phyloP scores from a whole-genome alignment of 2,113 vertebrate species.

The Notarius lentiginosus region DNA sequence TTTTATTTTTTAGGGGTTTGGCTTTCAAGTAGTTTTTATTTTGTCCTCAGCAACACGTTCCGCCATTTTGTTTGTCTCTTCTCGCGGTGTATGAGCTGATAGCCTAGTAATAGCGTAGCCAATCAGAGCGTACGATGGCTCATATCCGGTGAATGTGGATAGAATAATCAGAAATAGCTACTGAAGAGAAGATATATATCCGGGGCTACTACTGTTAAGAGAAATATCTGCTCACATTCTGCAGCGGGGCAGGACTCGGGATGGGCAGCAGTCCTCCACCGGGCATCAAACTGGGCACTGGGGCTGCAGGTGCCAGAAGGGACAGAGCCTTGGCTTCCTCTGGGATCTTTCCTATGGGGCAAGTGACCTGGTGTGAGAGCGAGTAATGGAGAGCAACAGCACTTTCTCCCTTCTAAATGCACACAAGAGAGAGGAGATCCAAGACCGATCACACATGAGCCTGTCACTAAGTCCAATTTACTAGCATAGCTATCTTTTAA shows the following conservation, averaged over 20 bases:
- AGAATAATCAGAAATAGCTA: neutral
- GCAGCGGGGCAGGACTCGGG: conserved; percentile 79
- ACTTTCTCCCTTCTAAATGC: conserved; percentile 69
- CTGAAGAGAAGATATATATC: neutral
- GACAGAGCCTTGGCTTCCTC: conserved; percentile 97
- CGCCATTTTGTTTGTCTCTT: too few relatives aligned
- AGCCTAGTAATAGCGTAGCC: too few relatives aligned
- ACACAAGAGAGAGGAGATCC: conserved; percentile 66
- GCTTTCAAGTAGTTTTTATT: too few relatives aligned
- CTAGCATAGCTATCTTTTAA: conserved; percentile 36
- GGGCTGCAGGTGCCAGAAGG: conserved; percentile 86
- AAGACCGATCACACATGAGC: conserved; percentile 56
- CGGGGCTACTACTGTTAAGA: neutral
- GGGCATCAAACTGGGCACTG: conserved; percentile 85
- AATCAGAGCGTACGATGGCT: too few relatives aligned
- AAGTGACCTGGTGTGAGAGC: conserved; percentile 75
- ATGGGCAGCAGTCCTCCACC: conserved; percentile 93
- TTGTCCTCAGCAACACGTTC: too few relatives aligned
- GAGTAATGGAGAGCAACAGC: conserved; percentile 58
- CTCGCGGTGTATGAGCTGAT: too few relatives aligned
- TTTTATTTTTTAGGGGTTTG: too few relatives aligned
- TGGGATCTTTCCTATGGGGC: conserved; percentile 94
- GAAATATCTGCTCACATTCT: conserved; percentile 65
- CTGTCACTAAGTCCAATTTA: conserved; percentile 50
- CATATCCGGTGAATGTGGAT: too few relatives aligned